Conservation (phyloP, 1,140 invertebrate species). For the Drosophila tani region DNA sequence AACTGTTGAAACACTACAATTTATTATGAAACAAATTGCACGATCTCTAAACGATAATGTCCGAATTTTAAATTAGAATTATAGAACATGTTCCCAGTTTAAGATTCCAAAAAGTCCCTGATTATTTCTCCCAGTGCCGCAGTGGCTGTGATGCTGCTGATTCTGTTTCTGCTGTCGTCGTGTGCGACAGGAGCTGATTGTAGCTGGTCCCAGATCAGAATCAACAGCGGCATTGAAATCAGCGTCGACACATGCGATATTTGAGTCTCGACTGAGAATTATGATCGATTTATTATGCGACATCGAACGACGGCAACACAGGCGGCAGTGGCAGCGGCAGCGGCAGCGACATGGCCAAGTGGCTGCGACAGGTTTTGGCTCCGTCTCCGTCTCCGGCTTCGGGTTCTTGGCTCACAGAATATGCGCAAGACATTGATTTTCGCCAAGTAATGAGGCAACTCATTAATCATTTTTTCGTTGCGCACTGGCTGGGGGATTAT, state of each 20-base stretch:
- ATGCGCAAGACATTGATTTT: constrained; percentile 81
- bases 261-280: constrained; percentile 69
- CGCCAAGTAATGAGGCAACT: constrained; percentile 81
- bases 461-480: constrained; percentile 80
- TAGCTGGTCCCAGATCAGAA: constrained; percentile 51
- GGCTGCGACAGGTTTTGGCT: constrained; percentile 47
- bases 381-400: constrained; percentile 41
- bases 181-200: constrained; percentile 73
- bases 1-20: too few species aligned
- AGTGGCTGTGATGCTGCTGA: constrained; percentile 14
- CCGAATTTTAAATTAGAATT: background rate
- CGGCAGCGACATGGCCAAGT: constrained; percentile 53
- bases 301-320: constrained; percentile 35
- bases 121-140: background rate
- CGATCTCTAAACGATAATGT: background rate
- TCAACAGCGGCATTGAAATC: constrained; percentile 51
- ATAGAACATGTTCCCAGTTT: background rate
- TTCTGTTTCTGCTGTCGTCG: constrained; percentile 38
- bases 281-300: constrained; percentile 83
- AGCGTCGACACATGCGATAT: constrained; percentile 68
- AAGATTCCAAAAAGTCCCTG: accelerated
- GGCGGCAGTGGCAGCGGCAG: constrained; percentile 17
- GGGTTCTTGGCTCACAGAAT: constrained; percentile 66
- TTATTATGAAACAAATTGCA: too few species aligned
- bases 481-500: constrained; percentile 63